Conservation (phyloP, 2,113 vertebrate genomes). For the Columba livia region DNA sequence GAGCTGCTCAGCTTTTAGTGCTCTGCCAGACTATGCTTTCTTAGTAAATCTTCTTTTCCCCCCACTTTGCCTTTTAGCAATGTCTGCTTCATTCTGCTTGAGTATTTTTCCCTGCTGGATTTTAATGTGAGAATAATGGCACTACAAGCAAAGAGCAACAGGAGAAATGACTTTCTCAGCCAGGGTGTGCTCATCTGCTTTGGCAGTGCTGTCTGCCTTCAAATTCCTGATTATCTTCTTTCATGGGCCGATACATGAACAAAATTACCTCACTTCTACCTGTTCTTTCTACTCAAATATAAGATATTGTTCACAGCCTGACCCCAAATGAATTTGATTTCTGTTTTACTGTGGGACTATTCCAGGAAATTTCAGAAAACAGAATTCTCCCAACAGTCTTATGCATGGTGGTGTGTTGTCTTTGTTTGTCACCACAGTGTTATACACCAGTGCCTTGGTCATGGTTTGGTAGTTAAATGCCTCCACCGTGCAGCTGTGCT, state of each 20-base stretch:
- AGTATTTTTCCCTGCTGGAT: constrained; percentile 47
- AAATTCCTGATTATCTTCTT: not conserved
- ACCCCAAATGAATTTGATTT: not conserved
- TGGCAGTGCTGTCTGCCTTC: constrained; percentile 13
- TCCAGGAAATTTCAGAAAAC: not conserved
- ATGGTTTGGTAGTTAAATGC: not conserved
- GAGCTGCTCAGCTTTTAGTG: not conserved
- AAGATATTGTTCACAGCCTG: not conserved
- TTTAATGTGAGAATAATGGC: constrained; percentile 42
- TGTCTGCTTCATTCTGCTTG: constrained; percentile 56
- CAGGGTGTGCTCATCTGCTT: not conserved
- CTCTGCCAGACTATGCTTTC: not conserved
- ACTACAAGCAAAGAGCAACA: constrained; percentile 5
- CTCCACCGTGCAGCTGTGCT: not conserved
- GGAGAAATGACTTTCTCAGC: constrained; percentile 19
- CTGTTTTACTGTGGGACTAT: not conserved
- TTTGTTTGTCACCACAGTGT: not conserved
- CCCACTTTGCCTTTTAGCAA: constrained; percentile 49
- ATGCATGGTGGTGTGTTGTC: not conserved
- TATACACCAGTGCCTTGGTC: not conserved
- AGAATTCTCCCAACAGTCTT: not conserved
- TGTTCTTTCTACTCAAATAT: not conserved
- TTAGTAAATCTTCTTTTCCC: not conserved
- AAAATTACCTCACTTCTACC: not conserved
- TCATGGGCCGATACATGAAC: not conserved